These are phyloP conservation scores for Onychomys arenicola DNA, from an alignment of 2,797 vertebrate species.

Conservation along the genomic window DNA sequence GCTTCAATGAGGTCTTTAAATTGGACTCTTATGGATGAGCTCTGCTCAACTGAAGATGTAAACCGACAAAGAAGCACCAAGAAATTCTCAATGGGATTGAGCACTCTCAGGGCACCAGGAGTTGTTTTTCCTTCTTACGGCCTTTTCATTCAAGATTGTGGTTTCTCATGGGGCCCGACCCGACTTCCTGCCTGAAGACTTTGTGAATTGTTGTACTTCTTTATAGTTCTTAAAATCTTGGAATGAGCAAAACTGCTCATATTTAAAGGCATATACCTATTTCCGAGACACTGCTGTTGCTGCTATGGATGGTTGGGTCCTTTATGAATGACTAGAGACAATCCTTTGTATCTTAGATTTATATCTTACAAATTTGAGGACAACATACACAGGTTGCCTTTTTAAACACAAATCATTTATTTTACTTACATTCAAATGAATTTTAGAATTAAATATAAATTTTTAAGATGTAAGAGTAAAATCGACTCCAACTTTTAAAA, in stretches of 20 bases:
- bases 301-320: neutral
- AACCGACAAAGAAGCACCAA: neutral
- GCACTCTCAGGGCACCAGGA: neutral
- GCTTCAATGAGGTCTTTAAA: neutral
- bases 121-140: neutral
- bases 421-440: conserved; percentile 31
- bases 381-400: neutral
- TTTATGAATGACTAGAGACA: neutral
- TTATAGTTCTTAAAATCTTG: neutral
- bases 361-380: neutral
- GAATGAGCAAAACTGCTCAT: neutral
- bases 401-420: neutral
- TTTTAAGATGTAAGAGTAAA: conserved; percentile 17
- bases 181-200: neutral
- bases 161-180: neutral
- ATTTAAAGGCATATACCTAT: neutral
- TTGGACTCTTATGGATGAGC: neutral
- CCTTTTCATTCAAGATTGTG: neutral
- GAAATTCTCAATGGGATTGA: neutral
- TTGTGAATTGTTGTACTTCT: neutral
- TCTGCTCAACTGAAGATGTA: neutral
- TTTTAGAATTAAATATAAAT: neutral
- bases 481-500: neutral
- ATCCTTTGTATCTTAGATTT: conserved; percentile 1
- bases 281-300: neutral